Conservation (phyloP, 2,797 vertebrate species). For the Cetoscarus ocellatus region DNA sequence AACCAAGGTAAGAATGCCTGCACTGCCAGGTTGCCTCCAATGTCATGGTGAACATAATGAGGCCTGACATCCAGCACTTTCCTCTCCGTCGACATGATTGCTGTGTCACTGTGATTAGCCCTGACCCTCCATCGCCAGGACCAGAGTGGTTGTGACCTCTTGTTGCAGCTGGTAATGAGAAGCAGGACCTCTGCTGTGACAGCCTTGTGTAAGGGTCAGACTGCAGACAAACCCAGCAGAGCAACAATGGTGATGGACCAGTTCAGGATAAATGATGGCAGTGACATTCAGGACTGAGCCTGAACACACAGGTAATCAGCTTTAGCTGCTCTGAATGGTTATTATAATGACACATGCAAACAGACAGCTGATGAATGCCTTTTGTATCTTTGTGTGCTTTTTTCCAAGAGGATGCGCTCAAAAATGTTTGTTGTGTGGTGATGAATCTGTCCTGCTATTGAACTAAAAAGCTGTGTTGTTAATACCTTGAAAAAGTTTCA, state of each 20-base stretch:
- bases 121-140: constrained; percentile 57
- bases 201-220: constrained; percentile 48
- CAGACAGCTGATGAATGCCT: neutral
- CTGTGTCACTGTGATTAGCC: constrained; percentile 74
- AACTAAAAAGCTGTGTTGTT: too few species aligned
- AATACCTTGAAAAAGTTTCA: too few species aligned
- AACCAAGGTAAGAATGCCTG: constrained; percentile 31
- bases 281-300: constrained; percentile 2
- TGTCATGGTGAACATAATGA: constrained; percentile 64
- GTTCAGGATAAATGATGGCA: constrained; percentile 26
- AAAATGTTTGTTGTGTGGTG: neutral
- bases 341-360: neutral
- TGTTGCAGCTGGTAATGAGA: constrained; percentile 73
- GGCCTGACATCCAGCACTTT: constrained; percentile 65
- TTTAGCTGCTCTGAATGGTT: neutral
- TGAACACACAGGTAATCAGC: constrained; percentile 14
- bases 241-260: constrained; percentile 30
- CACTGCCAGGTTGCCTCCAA: constrained; percentile 25
- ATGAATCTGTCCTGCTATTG: neutral
- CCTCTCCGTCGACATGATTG: constrained; percentile 55
- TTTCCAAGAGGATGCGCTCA: neutral
- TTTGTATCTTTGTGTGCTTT: too few species aligned
- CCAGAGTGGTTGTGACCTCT: constrained; percentile 57
- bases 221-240: constrained; percentile 40
- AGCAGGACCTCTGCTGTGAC: constrained; percentile 52